Base-by-base conservation (phyloP, 2,888 invertebrate species). In the Papilio protenor region DNA sequence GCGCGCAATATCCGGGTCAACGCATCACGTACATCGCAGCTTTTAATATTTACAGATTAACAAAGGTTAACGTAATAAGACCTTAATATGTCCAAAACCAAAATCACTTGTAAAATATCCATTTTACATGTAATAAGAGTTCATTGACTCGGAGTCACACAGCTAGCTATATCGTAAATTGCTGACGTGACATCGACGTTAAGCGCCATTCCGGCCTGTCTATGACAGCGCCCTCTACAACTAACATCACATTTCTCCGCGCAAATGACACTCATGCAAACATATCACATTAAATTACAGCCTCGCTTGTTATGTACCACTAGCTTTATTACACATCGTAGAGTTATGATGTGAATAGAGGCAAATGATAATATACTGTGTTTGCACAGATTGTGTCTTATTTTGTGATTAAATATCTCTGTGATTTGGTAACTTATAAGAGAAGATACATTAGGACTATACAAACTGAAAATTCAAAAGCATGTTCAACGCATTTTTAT, bases 141-240 rank as follows among this genome's bases (percentile, higher is more conserved):
- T 64, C 61, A 64, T 64, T 64, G 64, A 33, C 64, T 10, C 16
- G 27, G 18, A 18, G 18, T 14, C 5, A 27, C 23, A 59, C 21
- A 57, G 18, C n/a, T 57, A 23, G 21, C 23, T 33, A 61, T 61
- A 61, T 16, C 14, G 16, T 5, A 64, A 14, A 33, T 33, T 33
- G 16, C 27, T 61, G 16, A 61, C 61, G 61, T 27, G 27, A 27
- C 33, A 10, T n/a, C 40, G 33, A 10, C 33, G 64, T 40, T 40
- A 66, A 10, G 66, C n/a, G 2, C 40, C 40, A 66, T 40, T n/a
- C n/a, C 8, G 18, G 10, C 66, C n/a, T 33, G 33, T 64, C 18
- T n/a, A 23, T n/a, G 66, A 66, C 40, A 66, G n/a, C 64, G 18
- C 64, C 64, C 33, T 16, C 61, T 33, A 61, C 61, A 61, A 61